These are phyloP conservation scores for Melanostoma scalare DNA, from an alignment of 2,888 invertebrate genomes.

Conservation along the genomic window DNA sequence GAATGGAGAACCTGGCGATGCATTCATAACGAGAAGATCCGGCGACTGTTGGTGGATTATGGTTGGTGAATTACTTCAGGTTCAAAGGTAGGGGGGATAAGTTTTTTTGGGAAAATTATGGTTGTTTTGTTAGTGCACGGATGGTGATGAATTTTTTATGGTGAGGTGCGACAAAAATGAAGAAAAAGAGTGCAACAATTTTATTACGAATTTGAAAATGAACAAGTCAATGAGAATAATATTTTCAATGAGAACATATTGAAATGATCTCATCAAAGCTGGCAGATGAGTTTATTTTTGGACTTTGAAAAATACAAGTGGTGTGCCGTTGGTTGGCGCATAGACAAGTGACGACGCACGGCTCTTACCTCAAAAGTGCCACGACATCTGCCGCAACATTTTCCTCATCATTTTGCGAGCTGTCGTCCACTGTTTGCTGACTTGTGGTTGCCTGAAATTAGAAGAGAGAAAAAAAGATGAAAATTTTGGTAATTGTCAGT, in stretches of 20 bases:
- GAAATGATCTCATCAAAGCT: constrained; percentile 57
- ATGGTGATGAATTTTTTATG: constrained; percentile 49
- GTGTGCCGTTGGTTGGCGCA: not conserved
- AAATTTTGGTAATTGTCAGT: constrained; percentile 8
- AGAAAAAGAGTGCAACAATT: constrained; percentile 66
- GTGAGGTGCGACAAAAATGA: constrained; percentile 59
- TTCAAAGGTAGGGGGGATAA: constrained; percentile 45
- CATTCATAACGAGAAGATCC: constrained; percentile 69
- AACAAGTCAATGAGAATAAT: constrained; percentile 18
- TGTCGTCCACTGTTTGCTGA: constrained; percentile 38
- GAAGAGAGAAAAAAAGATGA: constrained; percentile 4
- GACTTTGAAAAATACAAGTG: constrained; percentile 15
- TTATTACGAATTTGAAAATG: constrained; percentile 25
- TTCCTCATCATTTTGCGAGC: constrained; percentile 61
- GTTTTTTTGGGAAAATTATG: constrained; percentile 38
- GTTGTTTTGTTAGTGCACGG: constrained; percentile 68
- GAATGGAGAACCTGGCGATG: constrained; percentile 38
- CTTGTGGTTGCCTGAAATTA: constrained; percentile 49
- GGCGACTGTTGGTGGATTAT: constrained; percentile 71
- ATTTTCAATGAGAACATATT: constrained; percentile 31
- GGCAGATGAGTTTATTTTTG: constrained; percentile 58
- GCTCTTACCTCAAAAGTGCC: constrained; percentile 70
- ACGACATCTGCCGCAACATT: constrained; percentile 56
- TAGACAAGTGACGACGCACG: constrained; percentile 34
- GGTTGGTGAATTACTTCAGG: constrained; percentile 65